These are phyloP conservation scores for Drosophila subquinaria DNA, from an alignment of 2,888 invertebrate genomes.

Conservation along the genomic window DNA sequence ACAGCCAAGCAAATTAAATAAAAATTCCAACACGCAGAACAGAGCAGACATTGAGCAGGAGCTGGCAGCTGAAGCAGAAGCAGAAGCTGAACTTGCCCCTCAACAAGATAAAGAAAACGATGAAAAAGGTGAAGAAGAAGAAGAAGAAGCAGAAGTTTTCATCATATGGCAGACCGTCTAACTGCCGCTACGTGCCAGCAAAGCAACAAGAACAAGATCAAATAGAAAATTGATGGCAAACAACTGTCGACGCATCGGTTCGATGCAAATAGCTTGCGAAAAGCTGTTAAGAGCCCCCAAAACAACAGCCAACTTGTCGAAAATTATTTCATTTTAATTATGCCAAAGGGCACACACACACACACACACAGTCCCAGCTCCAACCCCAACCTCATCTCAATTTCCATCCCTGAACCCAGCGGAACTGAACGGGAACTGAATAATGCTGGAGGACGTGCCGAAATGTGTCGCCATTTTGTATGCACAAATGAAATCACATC, in stretches of 20 bases:
- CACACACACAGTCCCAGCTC: conserved; percentile 10
- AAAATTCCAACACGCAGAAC: conserved; percentile 72
- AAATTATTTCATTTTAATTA: conserved; percentile 80
- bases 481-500: conserved; percentile 80
- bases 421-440: conserved; percentile 20
- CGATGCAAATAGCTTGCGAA: conserved; percentile 57
- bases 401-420: conserved; percentile 2
- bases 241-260: conserved; percentile 27
- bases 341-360: conserved; percentile 65
- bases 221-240: conserved; percentile 24
- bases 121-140: not conserved
- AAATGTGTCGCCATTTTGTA: conserved; percentile 75
- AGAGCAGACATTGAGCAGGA: conserved; percentile 40
- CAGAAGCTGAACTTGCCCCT: conserved; percentile 21
- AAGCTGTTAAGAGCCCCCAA: conserved; percentile 53
- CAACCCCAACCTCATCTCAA: not conserved
- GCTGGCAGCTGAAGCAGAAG: conserved; percentile 11
- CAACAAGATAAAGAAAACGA: not conserved
- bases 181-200: conserved; percentile 60
- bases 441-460: conserved; percentile 64
- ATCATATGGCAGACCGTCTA: conserved; percentile 57
- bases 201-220: conserved; percentile 10
- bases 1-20: conserved; percentile 75
- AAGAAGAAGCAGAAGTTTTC: conserved; percentile 35
- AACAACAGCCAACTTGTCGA: conserved; percentile 71